Evolutionary conservation across 2,797 vertebrate species (phyloP), one percentile per base, ranked within the genome.

Genomic region (Cottoperca gobio): DNA sequence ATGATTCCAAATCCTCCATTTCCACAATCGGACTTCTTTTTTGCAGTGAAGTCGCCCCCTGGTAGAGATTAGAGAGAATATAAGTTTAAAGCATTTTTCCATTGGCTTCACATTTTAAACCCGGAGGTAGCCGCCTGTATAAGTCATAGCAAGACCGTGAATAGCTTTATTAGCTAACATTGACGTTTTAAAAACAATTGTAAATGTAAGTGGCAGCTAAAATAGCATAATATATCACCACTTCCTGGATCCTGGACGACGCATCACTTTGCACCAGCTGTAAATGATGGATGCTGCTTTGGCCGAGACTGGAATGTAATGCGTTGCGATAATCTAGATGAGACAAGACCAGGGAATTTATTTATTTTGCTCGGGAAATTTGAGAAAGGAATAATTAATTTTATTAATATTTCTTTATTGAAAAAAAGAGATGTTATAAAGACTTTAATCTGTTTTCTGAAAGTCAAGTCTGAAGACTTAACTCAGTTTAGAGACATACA

Each of bases 231-330:
- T 10, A 23, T 49, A 13, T 24, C 8, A 13, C 24, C 10, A 49
- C 5, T 23, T 49, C 13, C n/a, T 17, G n/a, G 12, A 62, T 50
- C 49, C 24, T 26, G 12, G 50, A 49, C 13, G 49, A 16, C 24
- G 31, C n/a, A 63, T 49, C 49, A 26, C 14, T 49, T 63, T 64
- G 35, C 60, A 11, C 37, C 37, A 23, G 31, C 12, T 68, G 23
- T 59, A 49, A 49, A 70, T 49, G 17, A 40, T 39, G 17, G 6
- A n/a, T 26, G 31, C 21, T 49, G 6, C 23, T 28, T 39, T 40
- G 14, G 14, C 12, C 16, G 24, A 60, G 4, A 54, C 28, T 33
- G 6, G 13, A 23, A 23, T 43, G 19, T 31, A 26, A 31, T 33
- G 52, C 2, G 6, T n/a, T 45, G 58, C 21, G 28, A 12, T 28